phyloP scores from a whole-genome alignment of 2,888 invertebrate species.

The Altica lythri region DNA sequence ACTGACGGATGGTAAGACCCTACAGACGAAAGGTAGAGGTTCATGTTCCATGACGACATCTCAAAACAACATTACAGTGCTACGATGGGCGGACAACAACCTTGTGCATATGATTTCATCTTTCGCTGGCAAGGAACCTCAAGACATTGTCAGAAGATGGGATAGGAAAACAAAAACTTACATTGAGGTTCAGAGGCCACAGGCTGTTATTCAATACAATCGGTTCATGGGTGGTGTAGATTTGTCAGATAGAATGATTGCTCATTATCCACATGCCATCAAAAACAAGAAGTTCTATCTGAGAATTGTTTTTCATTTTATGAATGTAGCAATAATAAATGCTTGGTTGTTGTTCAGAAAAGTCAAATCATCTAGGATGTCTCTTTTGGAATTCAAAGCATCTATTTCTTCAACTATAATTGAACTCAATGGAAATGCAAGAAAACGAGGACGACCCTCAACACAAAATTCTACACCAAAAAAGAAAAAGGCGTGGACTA shows the following conservation, averaged over 20 bases:
- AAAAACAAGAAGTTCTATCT: slow-evolving; percentile 25
- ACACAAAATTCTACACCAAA: slow-evolving; percentile 11
- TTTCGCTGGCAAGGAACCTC: slow-evolving; percentile 27
- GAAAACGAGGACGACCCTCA: slow-evolving; percentile 24
- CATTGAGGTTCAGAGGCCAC: slow-evolving; percentile 15
- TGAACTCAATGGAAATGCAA: slow-evolving; percentile 19
- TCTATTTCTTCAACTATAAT: slow-evolving; percentile 24
- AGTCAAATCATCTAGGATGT: too few species aligned
- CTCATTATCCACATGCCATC: slow-evolving; percentile 27
- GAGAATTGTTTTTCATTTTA: slow-evolving; percentile 25
- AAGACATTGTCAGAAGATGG: slow-evolving; percentile 26
- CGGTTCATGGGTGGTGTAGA: slow-evolving; percentile 21
- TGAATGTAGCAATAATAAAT: too few species aligned
- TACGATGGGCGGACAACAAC: slow-evolving; percentile 28
- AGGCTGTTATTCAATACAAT: slow-evolving; percentile 24
- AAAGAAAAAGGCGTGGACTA: slow-evolving; percentile 26
- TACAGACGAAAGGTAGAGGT: slow-evolving; percentile 18
- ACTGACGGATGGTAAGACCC: slow-evolving; percentile 3
- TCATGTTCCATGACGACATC: slow-evolving; percentile 22
- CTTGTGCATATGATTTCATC: slow-evolving; percentile 28
- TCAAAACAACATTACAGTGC: slow-evolving; percentile 25
- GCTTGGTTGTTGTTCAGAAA: too few species aligned
- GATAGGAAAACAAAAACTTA: slow-evolving; percentile 24
- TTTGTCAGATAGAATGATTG: slow-evolving; percentile 25
- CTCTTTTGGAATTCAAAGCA: too few species aligned